Evolutionary conservation across 1,140 invertebrate species (phyloP), one percentile per base, ranked within the genome.

Genomic region (honey bee (Apis mellifera)): DNA sequence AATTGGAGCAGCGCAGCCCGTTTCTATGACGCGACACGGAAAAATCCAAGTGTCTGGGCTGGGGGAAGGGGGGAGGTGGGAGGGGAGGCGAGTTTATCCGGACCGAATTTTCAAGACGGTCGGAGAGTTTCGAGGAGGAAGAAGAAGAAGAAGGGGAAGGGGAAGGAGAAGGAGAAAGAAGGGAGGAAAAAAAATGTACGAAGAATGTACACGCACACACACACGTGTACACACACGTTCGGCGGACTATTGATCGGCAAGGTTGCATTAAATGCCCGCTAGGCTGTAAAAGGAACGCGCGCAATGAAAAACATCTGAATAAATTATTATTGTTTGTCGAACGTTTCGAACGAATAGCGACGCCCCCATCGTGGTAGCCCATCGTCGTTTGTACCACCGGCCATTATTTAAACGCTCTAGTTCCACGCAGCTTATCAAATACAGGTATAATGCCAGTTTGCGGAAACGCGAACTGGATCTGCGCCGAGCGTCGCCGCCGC

Each of bases 311-410:
- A 93, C 91, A 92, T 89, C 87, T 92, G 92, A 92, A 93, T 92
- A 93, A 93, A 92, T 93, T 90, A 92, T 92, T 89, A 90, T 86
- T 91, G 92, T 92, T 92, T 92, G 92, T 92, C 89, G 91, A 92
- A 92, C 90, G 90, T 91, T 91, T 91, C 86, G 84, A 89, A 83
- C 85, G 81, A 87, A 84, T 72, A 70, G 75, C 81, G 84, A 87
- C 85, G 83, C 81, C 84, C 84, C 87, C 89, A 84, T 85, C 82
- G 88, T 70, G 73, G 77, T 79, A 82, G 78, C 62, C 66, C 82
- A 86, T 87, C 80, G 84, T 17, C 68, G 72, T 87, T 74, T 23
- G 78, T 23, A 65, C 78, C 32, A 65, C 78, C 32, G 85, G 72
- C 83, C 86, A 89, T 89, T 90, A 91, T 91, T 91, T 91, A 87